phyloP scores from a whole-genome alignment of 2,113 vertebrate species.

The Gavia stellata region DNA sequence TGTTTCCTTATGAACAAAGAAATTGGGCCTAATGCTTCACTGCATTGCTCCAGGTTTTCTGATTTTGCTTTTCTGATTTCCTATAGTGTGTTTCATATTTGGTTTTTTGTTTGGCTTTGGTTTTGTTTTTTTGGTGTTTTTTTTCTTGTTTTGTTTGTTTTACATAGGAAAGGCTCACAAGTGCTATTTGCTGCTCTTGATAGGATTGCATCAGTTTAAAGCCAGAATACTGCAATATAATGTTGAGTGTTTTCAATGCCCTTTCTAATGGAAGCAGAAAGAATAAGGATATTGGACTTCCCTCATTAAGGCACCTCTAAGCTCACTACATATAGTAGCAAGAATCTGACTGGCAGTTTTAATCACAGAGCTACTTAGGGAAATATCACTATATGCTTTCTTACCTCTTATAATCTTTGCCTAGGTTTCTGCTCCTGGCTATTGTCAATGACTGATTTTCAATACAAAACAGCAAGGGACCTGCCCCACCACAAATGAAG shows the following conservation, averaged over 20 bases:
- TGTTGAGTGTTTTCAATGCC: not conserved
- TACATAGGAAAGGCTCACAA: not conserved
- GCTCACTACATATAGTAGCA: not conserved
- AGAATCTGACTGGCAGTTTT: not conserved
- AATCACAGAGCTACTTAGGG: not conserved
- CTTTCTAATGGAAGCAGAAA: not conserved
- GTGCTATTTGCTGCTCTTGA: not conserved
- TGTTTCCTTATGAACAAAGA: not conserved
- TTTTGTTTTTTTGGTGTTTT: not conserved
- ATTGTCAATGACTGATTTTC: not conserved
- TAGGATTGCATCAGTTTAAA: not conserved
- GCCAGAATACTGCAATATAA: not conserved
- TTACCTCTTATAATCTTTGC: not conserved
- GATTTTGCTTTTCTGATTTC: not conserved
- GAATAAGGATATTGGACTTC: not conserved
- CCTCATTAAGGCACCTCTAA: not conserved
- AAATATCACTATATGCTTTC: not conserved
- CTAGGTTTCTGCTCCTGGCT: not conserved
- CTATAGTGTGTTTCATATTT: not conserved
- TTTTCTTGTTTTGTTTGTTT: not conserved
- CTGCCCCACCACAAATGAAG: not conserved
- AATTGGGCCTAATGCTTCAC: not conserved
- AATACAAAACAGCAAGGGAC: not conserved
- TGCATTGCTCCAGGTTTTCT: not conserved
- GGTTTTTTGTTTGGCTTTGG: accelerated